A percentile compares a stretch with the other conserved stretches of the same genome.
Evolutionary conservation across 2,888 invertebrate genomes (phyloP).

Genomic region (Cephalotes varians): DNA sequence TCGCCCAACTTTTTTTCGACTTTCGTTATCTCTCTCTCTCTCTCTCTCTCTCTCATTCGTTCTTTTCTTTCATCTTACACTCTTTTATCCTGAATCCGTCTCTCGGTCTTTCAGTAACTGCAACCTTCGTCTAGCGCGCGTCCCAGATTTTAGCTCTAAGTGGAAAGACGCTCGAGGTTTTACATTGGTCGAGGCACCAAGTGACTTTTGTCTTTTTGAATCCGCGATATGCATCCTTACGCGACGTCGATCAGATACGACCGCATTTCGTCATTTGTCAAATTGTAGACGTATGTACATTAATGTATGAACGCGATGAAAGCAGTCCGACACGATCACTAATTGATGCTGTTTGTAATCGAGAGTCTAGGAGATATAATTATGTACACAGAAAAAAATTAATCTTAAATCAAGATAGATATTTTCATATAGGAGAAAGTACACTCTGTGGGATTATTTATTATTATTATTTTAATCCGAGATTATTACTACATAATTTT

Average conservation of each 20-base stretch:
- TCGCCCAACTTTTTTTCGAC: conserved; percentile 31
- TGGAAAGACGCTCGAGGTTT: conserved; percentile 66
- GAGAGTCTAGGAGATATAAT: not conserved
- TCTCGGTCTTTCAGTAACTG: conserved; percentile 13
- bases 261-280: not conserved
- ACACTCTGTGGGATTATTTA: too few species aligned
- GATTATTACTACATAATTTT: too few species aligned
- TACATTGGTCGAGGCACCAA: conserved; percentile 50
- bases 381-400: too few species aligned
- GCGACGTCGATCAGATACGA: conserved; percentile 15
- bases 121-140: conserved; percentile 54
- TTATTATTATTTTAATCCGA: too few species aligned
- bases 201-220: conserved; percentile 58
- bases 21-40: conserved; percentile 21
- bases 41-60: conserved; percentile 16
- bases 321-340: not conserved
- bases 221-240: conserved; percentile 47
- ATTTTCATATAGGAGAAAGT: too few species aligned
- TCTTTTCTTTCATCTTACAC: not conserved
- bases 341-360: not conserved
- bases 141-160: conserved; percentile 69
- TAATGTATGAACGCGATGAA: not conserved
- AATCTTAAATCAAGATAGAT: too few species aligned
- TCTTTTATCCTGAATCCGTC: conserved; percentile 25
- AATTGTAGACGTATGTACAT: not conserved